Percentiles rank a stretch among this genome's conserved stretches.
These are phyloP conservation scores for Eudasyphora cyanicolor DNA, from an alignment of 2,888 invertebrate genomes.

Conservation along the genomic window DNA sequence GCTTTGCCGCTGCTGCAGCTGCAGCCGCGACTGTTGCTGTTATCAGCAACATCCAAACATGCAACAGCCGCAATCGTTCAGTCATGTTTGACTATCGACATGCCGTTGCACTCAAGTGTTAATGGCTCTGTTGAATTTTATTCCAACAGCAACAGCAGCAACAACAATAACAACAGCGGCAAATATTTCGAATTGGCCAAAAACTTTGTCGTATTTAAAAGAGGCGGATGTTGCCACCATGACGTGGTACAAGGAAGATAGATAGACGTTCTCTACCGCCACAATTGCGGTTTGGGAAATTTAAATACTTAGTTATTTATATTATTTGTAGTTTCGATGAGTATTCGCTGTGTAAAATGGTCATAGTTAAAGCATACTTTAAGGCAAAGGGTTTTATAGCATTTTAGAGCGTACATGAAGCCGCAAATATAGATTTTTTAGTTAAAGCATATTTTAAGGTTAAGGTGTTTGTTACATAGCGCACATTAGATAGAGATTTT, in stretches of 20 bases:
- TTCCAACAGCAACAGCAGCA: neutral
- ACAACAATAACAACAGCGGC: neutral
- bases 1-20: slow-evolving; percentile 52
- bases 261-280: neutral
- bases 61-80: slow-evolving; percentile 10
- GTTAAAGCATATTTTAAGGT: no score
- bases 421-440: no score
- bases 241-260: neutral
- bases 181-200: slow-evolving; percentile 3
- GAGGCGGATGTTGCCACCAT: neutral
- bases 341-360: neutral
- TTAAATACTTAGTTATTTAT: neutral
- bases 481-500: no score
- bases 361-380: neutral
- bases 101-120: slow-evolving; percentile 17
- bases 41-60: slow-evolving; percentile 24
- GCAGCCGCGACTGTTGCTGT: slow-evolving; percentile 35
- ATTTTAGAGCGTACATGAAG: no score
- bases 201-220: neutral
- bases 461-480: no score
- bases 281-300: neutral
- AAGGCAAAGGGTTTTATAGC: neutral
- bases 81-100: slow-evolving; percentile 18
- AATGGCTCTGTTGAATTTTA: slow-evolving; percentile 24
- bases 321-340: no score